phyloP scores from a whole-genome alignment of 1,140 invertebrate species.

The Palaemon carinicauda region DNA sequence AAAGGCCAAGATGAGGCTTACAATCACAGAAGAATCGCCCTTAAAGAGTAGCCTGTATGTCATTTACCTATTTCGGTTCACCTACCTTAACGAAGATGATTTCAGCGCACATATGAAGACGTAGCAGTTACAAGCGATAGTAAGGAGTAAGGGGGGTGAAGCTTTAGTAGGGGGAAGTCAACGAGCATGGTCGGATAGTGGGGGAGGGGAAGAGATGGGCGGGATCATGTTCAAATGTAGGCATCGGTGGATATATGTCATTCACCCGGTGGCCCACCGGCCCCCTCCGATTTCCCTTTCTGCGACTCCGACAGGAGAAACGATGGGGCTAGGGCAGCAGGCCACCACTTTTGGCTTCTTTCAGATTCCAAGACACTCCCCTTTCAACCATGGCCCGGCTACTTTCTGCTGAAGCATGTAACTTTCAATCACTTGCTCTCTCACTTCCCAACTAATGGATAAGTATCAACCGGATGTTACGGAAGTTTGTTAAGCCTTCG shows the following conservation, averaged over 20 bases:
- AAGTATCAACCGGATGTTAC: too few species aligned
- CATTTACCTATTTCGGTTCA: slow-evolving; percentile 52
- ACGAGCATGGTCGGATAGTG: neutral
- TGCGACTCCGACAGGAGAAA: slow-evolving; percentile 28
- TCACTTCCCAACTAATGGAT: too few species aligned
- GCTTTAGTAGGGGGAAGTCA: neutral
- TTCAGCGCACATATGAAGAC: slow-evolving; percentile 24
- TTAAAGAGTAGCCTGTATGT: slow-evolving; percentile 22
- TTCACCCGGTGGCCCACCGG: slow-evolving; percentile 2
- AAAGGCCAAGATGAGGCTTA: slow-evolving; percentile 10
- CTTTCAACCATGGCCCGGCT: neutral
- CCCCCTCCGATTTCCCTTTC: slow-evolving; percentile 46
- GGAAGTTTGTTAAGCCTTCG: too few species aligned
- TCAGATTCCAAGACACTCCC: neutral
- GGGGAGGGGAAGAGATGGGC: neutral
- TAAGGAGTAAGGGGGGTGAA: neutral
- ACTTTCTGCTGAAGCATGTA: neutral
- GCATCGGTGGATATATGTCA: neutral
- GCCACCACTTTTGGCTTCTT: slow-evolving; percentile 13
- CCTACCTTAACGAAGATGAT: slow-evolving; percentile 38
- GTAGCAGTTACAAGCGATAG: slow-evolving; percentile 7
- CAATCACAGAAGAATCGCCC: slow-evolving; percentile 14
- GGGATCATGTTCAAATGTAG: too few species aligned
- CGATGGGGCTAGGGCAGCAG: slow-evolving; percentile 41
- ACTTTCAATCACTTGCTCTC: too few species aligned